phyloP scores from a whole-genome alignment of 2,888 invertebrate genomes.

The Augiades crinisus region DNA sequence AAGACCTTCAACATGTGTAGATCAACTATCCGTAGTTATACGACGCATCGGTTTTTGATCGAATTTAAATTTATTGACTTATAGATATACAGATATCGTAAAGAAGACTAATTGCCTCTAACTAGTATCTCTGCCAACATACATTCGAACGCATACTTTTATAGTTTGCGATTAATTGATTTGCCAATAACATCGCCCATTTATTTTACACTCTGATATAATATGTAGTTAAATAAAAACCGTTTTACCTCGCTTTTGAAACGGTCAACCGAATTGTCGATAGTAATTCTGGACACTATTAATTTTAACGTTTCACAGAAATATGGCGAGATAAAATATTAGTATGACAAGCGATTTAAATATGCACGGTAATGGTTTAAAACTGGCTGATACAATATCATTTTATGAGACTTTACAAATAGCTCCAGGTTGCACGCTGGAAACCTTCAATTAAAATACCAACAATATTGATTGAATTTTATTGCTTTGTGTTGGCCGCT shows the following conservation, averaged over 20 bases:
- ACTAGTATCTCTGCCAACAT: too few relatives aligned
- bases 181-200: too few relatives aligned
- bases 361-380: slow-evolving; percentile 10
- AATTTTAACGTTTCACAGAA: slow-evolving; percentile 2
- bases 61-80: too few relatives aligned
- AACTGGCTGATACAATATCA: slow-evolving; percentile 15
- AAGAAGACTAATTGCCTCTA: too few relatives aligned
- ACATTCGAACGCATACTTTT: too few relatives aligned
- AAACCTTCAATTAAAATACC: slow-evolving; percentile 19
- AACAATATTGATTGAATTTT: slow-evolving; percentile 17
- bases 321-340: slow-evolving; percentile 10
- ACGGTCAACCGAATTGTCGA: background rate
- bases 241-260: background rate
- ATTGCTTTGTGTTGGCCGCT: slow-evolving; percentile 10
- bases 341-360: slow-evolving; percentile 10
- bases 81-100: too few relatives aligned
- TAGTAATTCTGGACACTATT: background rate
- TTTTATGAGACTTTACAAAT: slow-evolving; percentile 22
- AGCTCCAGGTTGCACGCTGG: slow-evolving; percentile 10
- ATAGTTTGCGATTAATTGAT: too few relatives aligned
- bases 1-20: too few relatives aligned
- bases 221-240: too few relatives aligned
- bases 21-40: too few relatives aligned
- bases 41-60: too few relatives aligned
- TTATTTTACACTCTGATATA: too few relatives aligned